Evolutionary conservation across 2,113 vertebrate genomes (phyloP).

Genomic region (Corythornis vintsioides): DNA sequence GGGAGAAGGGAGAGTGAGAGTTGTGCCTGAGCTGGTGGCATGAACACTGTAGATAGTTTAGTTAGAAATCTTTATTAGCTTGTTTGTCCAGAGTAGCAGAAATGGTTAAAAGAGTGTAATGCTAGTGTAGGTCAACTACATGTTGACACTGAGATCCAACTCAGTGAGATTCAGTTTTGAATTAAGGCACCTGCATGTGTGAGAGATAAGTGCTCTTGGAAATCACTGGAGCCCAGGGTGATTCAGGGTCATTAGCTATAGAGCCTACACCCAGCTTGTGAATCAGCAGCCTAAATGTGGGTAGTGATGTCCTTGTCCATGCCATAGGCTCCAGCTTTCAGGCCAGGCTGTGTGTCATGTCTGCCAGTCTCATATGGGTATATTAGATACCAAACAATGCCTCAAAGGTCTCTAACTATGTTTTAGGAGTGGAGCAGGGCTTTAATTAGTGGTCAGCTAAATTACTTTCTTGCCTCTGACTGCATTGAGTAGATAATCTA

Average conservation of each 20-base stretch:
- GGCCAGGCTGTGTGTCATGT: background rate
- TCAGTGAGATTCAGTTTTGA: background rate
- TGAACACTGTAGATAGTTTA: background rate
- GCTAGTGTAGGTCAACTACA: background rate
- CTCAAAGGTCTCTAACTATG: background rate
- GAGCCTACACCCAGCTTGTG: background rate
- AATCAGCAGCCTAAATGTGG: background rate
- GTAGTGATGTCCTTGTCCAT: background rate
- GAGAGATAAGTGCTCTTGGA: background rate
- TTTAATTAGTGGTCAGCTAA: background rate
- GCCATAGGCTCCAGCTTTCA: background rate
- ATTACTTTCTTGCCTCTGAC: background rate
- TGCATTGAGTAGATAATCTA: background rate
- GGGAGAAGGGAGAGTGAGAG: background rate
- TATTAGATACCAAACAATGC: background rate
- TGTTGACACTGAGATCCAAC: accelerated
- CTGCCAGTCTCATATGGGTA: background rate
- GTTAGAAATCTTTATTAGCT: background rate
- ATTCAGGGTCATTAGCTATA: background rate
- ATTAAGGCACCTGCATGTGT: background rate
- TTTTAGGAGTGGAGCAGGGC: background rate
- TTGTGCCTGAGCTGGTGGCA: background rate
- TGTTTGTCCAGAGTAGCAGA: background rate
- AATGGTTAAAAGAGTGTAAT: background rate
- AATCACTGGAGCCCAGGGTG: background rate